These are phyloP conservation scores for Anhinga anhinga DNA, from an alignment of 2,113 vertebrate species.

Conservation along the genomic window DNA sequence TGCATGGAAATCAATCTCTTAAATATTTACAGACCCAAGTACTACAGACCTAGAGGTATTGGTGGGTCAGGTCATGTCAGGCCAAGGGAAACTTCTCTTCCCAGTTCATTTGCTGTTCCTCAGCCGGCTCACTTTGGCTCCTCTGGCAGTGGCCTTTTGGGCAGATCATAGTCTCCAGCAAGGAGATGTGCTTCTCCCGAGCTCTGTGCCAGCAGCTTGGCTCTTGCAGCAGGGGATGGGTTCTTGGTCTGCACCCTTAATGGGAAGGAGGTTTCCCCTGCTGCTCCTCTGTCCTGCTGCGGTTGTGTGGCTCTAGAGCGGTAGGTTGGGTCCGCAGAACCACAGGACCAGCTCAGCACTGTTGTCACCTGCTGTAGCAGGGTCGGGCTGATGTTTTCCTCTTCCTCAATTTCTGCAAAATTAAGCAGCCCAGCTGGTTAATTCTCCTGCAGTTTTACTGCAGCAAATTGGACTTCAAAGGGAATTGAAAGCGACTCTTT, in stretches of 20 bases:
- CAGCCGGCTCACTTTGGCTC: not conserved
- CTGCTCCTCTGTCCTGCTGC: not conserved
- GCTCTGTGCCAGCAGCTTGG: not conserved
- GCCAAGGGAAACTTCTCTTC: not conserved
- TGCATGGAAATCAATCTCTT: not conserved
- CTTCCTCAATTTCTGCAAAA: slow-evolving; percentile 32
- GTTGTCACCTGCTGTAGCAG: not conserved
- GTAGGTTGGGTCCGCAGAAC: not conserved
- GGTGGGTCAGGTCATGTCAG: not conserved
- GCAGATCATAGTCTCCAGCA: accelerated
- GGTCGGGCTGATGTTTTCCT: not conserved
- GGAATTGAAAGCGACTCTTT: slow-evolving; percentile 72
- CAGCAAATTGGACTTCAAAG: slow-evolving; percentile 74
- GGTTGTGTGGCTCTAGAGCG: not conserved
- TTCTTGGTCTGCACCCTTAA: not conserved
- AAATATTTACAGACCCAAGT: not conserved
- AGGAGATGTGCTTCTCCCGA: not conserved
- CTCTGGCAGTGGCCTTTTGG: not conserved
- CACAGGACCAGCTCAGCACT: not conserved
- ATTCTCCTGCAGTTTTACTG: slow-evolving; percentile 61
- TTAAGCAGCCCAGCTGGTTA: slow-evolving; percentile 48
- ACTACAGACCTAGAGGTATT: not conserved
- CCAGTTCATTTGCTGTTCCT: not conserved
- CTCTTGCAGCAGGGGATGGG: not conserved
- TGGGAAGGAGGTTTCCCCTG: not conserved